These are phyloP conservation scores for Hydractinia echinata DNA, from an alignment of 30 jellyfish, hydroid and myxozoan genomes.

Conservation along the genomic window DNA sequence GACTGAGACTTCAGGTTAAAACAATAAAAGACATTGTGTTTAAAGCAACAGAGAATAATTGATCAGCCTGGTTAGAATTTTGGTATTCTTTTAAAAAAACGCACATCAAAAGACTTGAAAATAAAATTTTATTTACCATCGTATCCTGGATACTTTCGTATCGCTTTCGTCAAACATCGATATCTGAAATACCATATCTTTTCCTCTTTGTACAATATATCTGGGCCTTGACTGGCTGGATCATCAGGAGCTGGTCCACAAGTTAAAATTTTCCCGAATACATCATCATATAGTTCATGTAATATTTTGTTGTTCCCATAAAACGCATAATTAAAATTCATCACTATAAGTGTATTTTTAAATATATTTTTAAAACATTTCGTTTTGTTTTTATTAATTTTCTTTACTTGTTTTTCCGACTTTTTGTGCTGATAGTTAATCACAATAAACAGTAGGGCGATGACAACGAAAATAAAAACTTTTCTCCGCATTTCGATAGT, in stretches of 20 bases:
- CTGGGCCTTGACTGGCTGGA: slow-evolving; percentile 35
- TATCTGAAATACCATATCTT: slow-evolving; percentile 53
- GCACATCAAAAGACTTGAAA: background rate
- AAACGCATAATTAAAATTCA: slow-evolving; percentile 58
- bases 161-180: slow-evolving; percentile 64
- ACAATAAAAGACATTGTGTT: background rate
- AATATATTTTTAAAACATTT: slow-evolving; percentile 36
- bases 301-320: slow-evolving; percentile 52
- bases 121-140: slow-evolving; percentile 29
- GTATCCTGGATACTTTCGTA: slow-evolving; percentile 43
- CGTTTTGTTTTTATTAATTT: background rate
- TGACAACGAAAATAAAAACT: too few relatives aligned
- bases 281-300: slow-evolving; percentile 43
- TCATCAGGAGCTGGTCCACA: slow-evolving; percentile 55
- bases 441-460: too few relatives aligned
- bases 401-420: too few relatives aligned
- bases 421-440: too few relatives aligned
- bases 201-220: slow-evolving; percentile 36
- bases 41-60: background rate
- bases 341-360: slow-evolving; percentile 41
- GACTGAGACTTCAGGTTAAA: too few relatives aligned
- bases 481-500: too few relatives aligned
- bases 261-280: slow-evolving; percentile 53
- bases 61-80: background rate
- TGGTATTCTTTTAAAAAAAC: background rate